These are phyloP conservation scores for Falco naumanni DNA, from an alignment of 2,797 vertebrate species.

Conservation along the genomic window DNA sequence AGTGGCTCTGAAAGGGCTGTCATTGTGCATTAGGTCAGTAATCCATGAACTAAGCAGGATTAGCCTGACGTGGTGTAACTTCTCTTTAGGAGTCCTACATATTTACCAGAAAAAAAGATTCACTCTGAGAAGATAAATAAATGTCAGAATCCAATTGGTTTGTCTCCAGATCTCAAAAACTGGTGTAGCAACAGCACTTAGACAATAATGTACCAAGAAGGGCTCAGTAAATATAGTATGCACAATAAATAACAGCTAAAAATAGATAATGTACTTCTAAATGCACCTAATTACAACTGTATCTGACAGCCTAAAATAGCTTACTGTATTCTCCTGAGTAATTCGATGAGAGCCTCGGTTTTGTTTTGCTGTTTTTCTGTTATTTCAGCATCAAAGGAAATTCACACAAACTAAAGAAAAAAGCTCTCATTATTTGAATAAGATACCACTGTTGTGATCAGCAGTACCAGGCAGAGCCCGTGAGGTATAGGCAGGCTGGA, in stretches of 20 bases:
- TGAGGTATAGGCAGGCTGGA: background rate
- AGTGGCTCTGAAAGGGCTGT: background rate
- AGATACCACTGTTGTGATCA: background rate
- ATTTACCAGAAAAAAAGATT: background rate
- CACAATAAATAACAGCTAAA: constrained; percentile 40
- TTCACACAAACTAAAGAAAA: background rate
- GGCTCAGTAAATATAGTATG: background rate
- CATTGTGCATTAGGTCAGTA: background rate
- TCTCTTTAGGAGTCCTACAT: constrained; percentile 5
- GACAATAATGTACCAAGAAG: background rate
- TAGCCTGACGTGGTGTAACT: background rate
- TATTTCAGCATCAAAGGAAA: constrained; percentile 14
- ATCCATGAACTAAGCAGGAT: constrained; percentile 20
- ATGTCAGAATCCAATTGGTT: background rate
- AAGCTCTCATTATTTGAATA: background rate
- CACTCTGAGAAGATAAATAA: background rate
- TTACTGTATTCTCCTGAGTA: constrained; percentile 3
- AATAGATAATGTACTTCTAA: constrained; percentile 35
- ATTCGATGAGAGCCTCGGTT: background rate
- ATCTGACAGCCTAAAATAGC: background rate
- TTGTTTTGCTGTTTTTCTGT: constrained; percentile 17
- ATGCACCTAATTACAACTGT: constrained; percentile 30
- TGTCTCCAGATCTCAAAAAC: background rate
- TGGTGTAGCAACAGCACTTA: background rate
- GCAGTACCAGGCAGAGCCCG: background rate